phyloP scores from a whole-genome alignment of 2,797 vertebrate genomes.

The Valencia hispanica region DNA sequence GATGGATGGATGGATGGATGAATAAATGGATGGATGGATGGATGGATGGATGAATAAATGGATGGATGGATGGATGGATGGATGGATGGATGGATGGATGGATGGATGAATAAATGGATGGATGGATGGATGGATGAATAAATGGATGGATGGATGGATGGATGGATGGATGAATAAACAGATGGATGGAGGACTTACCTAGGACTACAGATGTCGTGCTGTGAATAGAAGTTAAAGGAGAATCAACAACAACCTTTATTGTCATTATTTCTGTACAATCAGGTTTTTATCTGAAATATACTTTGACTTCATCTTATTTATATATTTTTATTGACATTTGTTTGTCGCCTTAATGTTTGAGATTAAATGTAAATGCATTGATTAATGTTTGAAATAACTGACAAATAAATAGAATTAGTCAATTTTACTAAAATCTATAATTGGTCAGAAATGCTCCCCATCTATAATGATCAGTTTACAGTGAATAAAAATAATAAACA shows the following conservation, averaged over 20 bases:
- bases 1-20: neutral
- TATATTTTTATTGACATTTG: neutral
- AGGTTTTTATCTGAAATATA: neutral
- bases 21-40: neutral
- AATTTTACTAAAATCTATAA: neutral
- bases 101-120: neutral
- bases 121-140: neutral
- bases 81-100: neutral
- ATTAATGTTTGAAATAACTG: neutral
- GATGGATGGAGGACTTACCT: conserved; percentile 17
- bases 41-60: no score
- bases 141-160: neutral
- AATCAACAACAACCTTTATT: neutral
- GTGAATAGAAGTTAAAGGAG: conserved; percentile 14
- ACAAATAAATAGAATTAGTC: neutral
- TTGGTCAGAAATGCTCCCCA: no score
- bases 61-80: neutral
- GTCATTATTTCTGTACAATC: neutral
- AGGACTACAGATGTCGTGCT: conserved; percentile 1
- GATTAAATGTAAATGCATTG: neutral
- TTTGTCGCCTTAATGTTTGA: neutral
- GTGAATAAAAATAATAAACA: neutral
- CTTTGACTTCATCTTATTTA: neutral
- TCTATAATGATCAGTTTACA: neutral
- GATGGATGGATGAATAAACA: no score